Conservation (phyloP, 2,888 invertebrate genomes). For the Caenorhabditis zanzibari region DNA sequence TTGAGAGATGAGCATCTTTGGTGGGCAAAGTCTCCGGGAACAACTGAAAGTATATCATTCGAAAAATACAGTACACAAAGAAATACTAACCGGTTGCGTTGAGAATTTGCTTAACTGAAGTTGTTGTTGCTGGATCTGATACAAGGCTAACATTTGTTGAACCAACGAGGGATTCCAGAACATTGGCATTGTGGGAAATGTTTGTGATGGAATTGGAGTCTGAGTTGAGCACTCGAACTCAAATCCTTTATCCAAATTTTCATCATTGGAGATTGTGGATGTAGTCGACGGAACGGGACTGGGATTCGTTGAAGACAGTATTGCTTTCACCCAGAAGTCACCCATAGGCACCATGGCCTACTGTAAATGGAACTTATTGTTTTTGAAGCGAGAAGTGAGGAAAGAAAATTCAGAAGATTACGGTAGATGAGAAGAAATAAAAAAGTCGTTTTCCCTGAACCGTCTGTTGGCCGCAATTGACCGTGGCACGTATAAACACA, state of each 20-base stretch:
- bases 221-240: slow-evolving; percentile 27
- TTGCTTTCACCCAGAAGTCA: slow-evolving; percentile 69
- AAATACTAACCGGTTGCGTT: slow-evolving; percentile 21
- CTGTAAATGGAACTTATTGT: background rate
- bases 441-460: slow-evolving; percentile 17
- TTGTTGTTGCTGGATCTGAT: slow-evolving; percentile 60
- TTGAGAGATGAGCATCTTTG: background rate
- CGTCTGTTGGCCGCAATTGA: slow-evolving; percentile 58
- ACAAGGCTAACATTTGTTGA: slow-evolving; percentile 59
- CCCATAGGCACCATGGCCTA: slow-evolving; percentile 61
- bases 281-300: slow-evolving; percentile 62
- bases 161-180: slow-evolving; percentile 59
- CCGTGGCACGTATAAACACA: slow-evolving; percentile 60
- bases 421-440: slow-evolving; percentile 15
- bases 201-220: background rate
- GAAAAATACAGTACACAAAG: too few species aligned
- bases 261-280: slow-evolving; percentile 60
- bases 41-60: slow-evolving; percentile 25
- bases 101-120: slow-evolving; percentile 38
- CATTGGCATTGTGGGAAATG: slow-evolving; percentile 39
- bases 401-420: slow-evolving; percentile 5
- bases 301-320: slow-evolving; percentile 57
- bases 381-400: background rate
- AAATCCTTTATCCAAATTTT: slow-evolving; percentile 46
- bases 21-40: slow-evolving; percentile 11